Conservation (phyloP, 2,113 vertebrate genomes). For the Stercorarius parasiticus region DNA sequence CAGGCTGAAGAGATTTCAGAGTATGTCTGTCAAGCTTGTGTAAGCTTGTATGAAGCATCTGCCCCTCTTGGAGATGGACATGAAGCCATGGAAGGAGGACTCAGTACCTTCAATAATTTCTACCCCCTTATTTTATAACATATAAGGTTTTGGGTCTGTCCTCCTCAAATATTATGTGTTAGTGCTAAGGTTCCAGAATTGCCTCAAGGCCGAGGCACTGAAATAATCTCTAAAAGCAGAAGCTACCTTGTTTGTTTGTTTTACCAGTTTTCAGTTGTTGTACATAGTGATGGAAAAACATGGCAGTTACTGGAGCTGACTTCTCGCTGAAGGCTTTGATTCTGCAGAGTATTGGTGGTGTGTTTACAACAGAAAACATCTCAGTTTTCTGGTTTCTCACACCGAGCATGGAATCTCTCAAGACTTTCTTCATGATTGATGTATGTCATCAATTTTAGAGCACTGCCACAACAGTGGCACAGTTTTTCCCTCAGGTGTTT, state of each 20-base stretch:
- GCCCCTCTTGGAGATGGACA: background rate
- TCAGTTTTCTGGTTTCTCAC: background rate
- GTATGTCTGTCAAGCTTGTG: conserved; percentile 48
- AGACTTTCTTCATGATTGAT: background rate
- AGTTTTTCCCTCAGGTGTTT: background rate
- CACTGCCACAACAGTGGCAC: background rate
- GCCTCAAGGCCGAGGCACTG: background rate
- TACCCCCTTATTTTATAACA: background rate
- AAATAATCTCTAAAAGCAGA: background rate
- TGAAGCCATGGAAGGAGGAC: background rate
- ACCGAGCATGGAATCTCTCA: background rate
- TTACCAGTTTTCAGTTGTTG: background rate
- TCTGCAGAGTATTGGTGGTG: background rate
- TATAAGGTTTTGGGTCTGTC: background rate
- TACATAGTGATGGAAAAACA: background rate
- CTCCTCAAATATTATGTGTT: background rate
- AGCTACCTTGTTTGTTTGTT: background rate
- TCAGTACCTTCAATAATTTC: background rate
- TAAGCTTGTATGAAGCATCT: background rate
- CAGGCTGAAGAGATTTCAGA: conserved; percentile 83
- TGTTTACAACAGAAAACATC: background rate
- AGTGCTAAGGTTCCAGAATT: background rate
- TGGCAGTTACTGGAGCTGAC: background rate
- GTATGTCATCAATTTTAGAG: background rate
- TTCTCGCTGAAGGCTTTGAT: conserved; percentile 3